Conservation (phyloP, 1,140 invertebrate genomes). For the Bombus huntii region DNA sequence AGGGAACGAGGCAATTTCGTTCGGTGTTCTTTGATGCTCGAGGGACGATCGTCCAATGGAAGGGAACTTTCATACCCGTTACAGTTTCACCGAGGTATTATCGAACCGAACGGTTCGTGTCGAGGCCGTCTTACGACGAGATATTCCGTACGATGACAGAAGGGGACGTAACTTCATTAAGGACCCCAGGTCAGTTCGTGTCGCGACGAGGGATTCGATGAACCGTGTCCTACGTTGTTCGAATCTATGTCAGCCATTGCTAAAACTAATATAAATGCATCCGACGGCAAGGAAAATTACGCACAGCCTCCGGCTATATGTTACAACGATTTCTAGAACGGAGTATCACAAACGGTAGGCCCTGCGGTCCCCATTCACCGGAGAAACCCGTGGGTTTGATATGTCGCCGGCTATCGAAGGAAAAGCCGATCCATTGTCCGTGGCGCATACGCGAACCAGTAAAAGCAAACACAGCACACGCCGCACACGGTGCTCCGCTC, state of each 20-base stretch:
- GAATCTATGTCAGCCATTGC: background rate
- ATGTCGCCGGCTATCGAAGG: background rate
- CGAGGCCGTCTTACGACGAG: slow-evolving; percentile 33
- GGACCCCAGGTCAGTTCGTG: slow-evolving; percentile 66
- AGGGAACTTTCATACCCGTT: slow-evolving; percentile 19
- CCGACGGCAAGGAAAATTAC: background rate
- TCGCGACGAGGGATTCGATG: slow-evolving; percentile 16
- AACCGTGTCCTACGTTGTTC: background rate
- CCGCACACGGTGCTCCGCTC: background rate
- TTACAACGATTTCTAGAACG: background rate
- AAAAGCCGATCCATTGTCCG: slow-evolving; percentile 31
- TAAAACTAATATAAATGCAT: background rate
- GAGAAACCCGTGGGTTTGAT: slow-evolving; percentile 40
- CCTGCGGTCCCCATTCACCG: slow-evolving; percentile 15
- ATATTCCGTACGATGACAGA: slow-evolving; percentile 16
- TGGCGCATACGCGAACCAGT: background rate
- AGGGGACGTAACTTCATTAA: slow-evolving; percentile 69
- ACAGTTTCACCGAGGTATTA: slow-evolving; percentile 29
- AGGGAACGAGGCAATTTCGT: slow-evolving; percentile 34
- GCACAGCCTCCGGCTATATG: background rate
- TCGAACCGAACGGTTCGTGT: slow-evolving; percentile 8
- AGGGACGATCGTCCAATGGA: slow-evolving; percentile 7
- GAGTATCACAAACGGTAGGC: background rate
- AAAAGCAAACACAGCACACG: background rate
- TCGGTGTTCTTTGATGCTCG: background rate